Conservation (phyloP, 2,113 vertebrate species). For the Nanorana parkeri region DNA sequence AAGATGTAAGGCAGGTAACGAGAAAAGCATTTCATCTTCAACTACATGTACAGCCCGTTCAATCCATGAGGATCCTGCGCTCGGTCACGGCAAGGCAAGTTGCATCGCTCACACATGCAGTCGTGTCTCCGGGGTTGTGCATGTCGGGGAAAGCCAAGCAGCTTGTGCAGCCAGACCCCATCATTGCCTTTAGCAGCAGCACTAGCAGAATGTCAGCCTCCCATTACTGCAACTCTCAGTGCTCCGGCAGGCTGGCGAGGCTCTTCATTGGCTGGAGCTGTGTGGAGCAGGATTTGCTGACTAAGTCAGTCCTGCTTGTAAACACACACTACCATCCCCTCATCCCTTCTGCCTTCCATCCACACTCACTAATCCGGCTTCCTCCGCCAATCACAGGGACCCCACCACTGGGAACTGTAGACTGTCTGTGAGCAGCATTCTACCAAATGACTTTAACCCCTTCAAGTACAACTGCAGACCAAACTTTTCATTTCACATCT, state of each 20-base stretch:
- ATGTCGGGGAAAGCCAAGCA: constrained; percentile 60
- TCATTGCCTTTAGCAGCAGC: constrained; percentile 68
- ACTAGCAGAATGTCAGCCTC: constrained; percentile 63
- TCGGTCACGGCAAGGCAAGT: constrained; percentile 70
- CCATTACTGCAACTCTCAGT: constrained; percentile 73
- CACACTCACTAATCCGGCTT: too few species aligned
- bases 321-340: constrained; percentile 55
- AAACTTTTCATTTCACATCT: too few species aligned
- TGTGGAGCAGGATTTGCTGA: constrained; percentile 73
- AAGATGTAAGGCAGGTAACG: constrained; percentile 95
- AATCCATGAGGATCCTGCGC: constrained; percentile 67
- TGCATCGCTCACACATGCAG: constrained; percentile 62
- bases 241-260: constrained; percentile 67
- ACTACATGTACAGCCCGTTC: constrained; percentile 69
- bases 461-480: too few species aligned
- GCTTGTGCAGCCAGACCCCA: constrained; percentile 67
- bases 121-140: constrained; percentile 64
- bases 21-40: constrained; percentile 98
- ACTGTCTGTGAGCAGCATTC: too few species aligned
- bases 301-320: constrained; percentile 73
- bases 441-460: too few species aligned
- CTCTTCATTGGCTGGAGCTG: constrained; percentile 73
- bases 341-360: constrained; percentile 32
- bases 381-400: too few species aligned
- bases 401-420: too few species aligned